These are phyloP conservation scores for Trachymyrmex cornetzi DNA, from an alignment of 1,140 invertebrate species.

Conservation along the genomic window DNA sequence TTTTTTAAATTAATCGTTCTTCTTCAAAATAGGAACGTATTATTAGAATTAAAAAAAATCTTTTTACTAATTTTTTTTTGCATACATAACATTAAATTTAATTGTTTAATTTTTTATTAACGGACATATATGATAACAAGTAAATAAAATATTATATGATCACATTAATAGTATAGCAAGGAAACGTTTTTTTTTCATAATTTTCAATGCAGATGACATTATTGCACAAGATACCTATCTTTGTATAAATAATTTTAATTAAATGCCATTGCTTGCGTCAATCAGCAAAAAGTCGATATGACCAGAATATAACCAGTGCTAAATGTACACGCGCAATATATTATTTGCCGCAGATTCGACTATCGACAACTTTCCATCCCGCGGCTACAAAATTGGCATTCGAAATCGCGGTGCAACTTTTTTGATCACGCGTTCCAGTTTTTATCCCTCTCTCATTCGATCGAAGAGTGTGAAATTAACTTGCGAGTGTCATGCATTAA, in stretches of 20 bases:
- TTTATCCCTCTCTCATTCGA: conserved; percentile 26
- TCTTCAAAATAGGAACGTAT: not conserved
- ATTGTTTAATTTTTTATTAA: not conserved
- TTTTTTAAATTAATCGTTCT: not conserved
- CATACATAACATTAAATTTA: not conserved
- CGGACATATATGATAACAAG: not conserved
- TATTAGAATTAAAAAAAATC: not conserved
- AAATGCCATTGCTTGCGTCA: not conserved
- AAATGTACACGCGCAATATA: conserved; percentile 41
- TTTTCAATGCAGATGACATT: conserved; percentile 2
- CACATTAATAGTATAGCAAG: not conserved
- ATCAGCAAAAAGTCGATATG: conserved; percentile 24
- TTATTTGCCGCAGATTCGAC: conserved; percentile 27
- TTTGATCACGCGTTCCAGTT: conserved; percentile 36
- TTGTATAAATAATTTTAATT: conserved; percentile 46
- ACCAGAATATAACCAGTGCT: conserved; percentile 30
- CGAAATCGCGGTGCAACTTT: conserved; percentile 47
- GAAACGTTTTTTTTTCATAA: not conserved
- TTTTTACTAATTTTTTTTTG: not conserved
- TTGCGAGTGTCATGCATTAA: conserved; percentile 3
- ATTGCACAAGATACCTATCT: not conserved
- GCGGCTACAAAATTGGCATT: conserved; percentile 50
- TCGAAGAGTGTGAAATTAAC: conserved; percentile 44
- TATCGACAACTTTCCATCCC: conserved; percentile 51
- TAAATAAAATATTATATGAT: not conserved